Percentiles rank a stretch among this genome's conserved stretches.
Conservation (phyloP, 2,797 vertebrate species). For the Eupleurogrammus muticus region DNA sequence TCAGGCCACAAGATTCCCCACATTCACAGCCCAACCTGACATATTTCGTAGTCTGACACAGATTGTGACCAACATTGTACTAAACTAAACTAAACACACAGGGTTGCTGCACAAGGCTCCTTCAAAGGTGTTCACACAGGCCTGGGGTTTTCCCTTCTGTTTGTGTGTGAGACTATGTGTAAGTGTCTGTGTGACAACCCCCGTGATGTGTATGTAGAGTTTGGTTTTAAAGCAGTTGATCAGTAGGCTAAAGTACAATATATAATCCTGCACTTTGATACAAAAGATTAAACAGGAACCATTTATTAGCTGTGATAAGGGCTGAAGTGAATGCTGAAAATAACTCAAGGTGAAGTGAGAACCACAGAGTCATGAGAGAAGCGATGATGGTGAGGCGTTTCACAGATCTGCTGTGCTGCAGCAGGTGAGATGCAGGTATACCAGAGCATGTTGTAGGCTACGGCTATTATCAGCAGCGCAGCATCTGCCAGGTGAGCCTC, state of each 20-base stretch:
- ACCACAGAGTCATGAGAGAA: neutral
- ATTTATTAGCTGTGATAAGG: neutral
- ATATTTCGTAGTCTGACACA: too few relatives aligned
- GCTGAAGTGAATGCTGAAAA: conserved; percentile 6
- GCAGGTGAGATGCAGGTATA: neutral
- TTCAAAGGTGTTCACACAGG: neutral
- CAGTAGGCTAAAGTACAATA: neutral
- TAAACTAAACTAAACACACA: too few relatives aligned
- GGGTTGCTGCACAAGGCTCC: too few relatives aligned
- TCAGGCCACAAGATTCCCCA: too few relatives aligned
- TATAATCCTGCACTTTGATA: neutral
- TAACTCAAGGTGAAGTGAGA: conserved; percentile 1
- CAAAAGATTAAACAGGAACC: neutral
- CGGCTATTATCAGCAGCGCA: neutral
- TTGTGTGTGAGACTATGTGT: too few relatives aligned
- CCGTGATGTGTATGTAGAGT: neutral
- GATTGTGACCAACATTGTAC: too few relatives aligned
- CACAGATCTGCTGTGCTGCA: neutral
- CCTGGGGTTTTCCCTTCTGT: neutral
- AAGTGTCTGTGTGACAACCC: too few relatives aligned
- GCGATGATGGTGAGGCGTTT: neutral
- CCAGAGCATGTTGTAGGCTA: neutral
- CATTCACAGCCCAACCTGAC: too few relatives aligned
- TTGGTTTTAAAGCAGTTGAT: neutral
- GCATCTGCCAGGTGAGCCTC: conserved; percentile 10